These are phyloP conservation scores for Cheiracanthium punctorium DNA, from an alignment of 2,888 invertebrate species.

Conservation along the genomic window DNA sequence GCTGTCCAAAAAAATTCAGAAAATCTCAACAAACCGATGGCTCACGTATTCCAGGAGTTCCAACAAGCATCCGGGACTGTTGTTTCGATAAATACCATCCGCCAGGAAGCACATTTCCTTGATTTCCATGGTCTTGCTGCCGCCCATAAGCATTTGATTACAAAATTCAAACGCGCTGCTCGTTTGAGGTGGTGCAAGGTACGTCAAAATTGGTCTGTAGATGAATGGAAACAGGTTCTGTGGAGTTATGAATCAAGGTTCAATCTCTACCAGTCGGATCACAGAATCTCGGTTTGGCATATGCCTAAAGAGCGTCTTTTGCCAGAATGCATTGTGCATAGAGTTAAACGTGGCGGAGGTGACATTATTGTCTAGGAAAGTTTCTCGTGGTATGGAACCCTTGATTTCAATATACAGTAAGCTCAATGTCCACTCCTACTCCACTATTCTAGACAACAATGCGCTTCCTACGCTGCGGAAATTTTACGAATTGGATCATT, in stretches of 20 bases:
- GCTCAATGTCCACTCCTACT: too few relatives aligned
- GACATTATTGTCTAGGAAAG: too few relatives aligned
- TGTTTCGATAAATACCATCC: neutral
- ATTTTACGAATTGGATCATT: too few relatives aligned
- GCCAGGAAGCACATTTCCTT: conserved; percentile 19
- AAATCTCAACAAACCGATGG: neutral
- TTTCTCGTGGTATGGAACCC: too few relatives aligned
- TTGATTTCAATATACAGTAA: too few relatives aligned
- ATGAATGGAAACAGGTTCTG: neutral
- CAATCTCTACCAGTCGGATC: conserved; percentile 15
- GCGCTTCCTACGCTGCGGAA: too few relatives aligned
- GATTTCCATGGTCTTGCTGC: conserved; percentile 26
- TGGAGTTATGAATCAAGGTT: conserved; percentile 24
- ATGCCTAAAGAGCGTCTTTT: conserved; percentile 4
- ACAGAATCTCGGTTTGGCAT: conserved; percentile 16
- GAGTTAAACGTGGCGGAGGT: neutral
- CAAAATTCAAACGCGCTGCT: conserved; percentile 19
- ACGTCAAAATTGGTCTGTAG: conserved; percentile 4
- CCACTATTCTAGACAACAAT: too few relatives aligned
- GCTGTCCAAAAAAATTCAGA: neutral
- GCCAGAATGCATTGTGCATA: conserved; percentile 4
- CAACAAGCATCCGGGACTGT: neutral
- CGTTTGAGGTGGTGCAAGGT: conserved; percentile 20
- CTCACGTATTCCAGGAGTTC: neutral
- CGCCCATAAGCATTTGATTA: conserved; percentile 33